Base-by-base conservation (phyloP, 2,888 invertebrate species). In the Osmoderma eremita region DNA sequence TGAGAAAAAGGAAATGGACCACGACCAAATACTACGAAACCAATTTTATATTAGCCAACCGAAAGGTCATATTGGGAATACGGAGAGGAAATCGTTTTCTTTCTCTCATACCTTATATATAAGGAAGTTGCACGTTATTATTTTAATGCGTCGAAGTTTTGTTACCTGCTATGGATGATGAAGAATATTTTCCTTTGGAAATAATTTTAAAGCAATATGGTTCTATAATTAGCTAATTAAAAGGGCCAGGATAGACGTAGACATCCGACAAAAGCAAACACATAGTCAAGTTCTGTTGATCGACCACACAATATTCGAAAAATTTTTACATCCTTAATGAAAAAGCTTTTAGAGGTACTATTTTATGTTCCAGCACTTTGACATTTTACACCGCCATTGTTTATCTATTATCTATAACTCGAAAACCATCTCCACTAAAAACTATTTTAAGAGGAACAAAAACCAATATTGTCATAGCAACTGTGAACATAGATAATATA, bases 11-110 rank as follows among this genome's bases (percentile, higher is more conserved):
- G 78, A 78, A 79, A 77, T 17, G 24, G 45, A 10, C 58, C 50
- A 50, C 10, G 45, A 49, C 24, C 39, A 10, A 63, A 63, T 63
- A 63, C 49, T 39, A 75, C 74, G 76, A 76, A 80, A 75, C 79
- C 77, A 78, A 79, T 78, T 78, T 78, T 74, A 74, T 76, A 77
- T 76, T 77, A 76, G 73, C 75, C 75, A 71, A 67, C 61, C 65
- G 71, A 71, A 71, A 71, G 68, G 45, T 45, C 22, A 42, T 24
- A 42, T 24, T 45, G 42, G 22, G 24, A 42, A 58, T 58, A 58
- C 22, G 24, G 15, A 58, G 30, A 39, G 12, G 58, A 58, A 45
- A 17, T 30, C 17, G 36, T 38, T 24, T 13, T 6, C 15, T 45
- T 45, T 45, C 5, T 30, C 30, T 10, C 10, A 30, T 6, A 10